Evolutionary conservation across 2,888 invertebrate species (phyloP).

Genomic region (Yponomeuta cagnagella): DNA sequence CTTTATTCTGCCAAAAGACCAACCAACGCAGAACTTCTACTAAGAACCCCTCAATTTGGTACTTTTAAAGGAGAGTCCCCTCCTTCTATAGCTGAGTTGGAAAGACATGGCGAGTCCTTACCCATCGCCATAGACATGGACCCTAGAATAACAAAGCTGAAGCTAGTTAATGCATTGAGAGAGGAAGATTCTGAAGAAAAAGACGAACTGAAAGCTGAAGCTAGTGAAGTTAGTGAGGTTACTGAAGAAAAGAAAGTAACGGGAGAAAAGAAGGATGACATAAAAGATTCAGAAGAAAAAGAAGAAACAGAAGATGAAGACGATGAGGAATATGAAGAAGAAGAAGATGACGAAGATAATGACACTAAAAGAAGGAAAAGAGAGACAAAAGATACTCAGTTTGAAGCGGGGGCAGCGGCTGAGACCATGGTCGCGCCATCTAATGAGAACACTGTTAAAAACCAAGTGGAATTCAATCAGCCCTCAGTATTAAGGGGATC

Average conservation of each 20-base stretch:
- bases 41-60: conserved; percentile 83
- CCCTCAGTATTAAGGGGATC: conserved; percentile 18
- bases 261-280: conserved; percentile 32
- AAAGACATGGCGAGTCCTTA: background rate
- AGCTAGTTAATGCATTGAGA: conserved; percentile 47
- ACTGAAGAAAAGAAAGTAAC: conserved; percentile 27
- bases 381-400: conserved; percentile 50
- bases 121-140: conserved; percentile 10
- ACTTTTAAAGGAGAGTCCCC: conserved; percentile 85
- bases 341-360: conserved; percentile 7
- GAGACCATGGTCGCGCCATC: background rate
- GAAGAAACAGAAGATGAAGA: conserved; percentile 30
- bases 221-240: conserved; percentile 35
- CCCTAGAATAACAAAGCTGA: conserved; percentile 50
- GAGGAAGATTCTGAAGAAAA: conserved; percentile 29
- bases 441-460: conserved; percentile 31
- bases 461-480: conserved; percentile 47
- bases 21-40: conserved; percentile 72
- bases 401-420: conserved; percentile 43
- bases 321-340: conserved; percentile 26
- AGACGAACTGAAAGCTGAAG: conserved; percentile 44
- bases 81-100: conserved; percentile 23
- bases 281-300: conserved; percentile 30
- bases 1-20: conserved; percentile 62
- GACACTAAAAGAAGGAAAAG: conserved; percentile 33